phyloP scores from a whole-genome alignment of 1,140 invertebrate genomes.

The Drosophila cardini region DNA sequence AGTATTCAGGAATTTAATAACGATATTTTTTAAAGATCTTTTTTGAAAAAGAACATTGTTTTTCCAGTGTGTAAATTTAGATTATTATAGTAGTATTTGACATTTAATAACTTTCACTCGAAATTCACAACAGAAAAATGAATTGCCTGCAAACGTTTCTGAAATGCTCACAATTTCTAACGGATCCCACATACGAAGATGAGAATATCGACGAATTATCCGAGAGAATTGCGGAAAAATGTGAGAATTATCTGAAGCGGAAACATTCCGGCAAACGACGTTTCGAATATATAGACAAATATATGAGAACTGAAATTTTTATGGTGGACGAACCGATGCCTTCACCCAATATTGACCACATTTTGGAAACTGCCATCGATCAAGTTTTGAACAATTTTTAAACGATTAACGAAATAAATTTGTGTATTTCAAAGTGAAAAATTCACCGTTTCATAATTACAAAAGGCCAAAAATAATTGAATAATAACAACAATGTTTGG shows the following conservation, averaged over 20 bases:
- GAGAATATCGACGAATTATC: constrained; percentile 37
- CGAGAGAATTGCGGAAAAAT: constrained; percentile 28
- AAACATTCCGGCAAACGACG: constrained; percentile 16
- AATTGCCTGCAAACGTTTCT: constrained; percentile 33
- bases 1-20: not conserved
- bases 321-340: constrained; percentile 35
- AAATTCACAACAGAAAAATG: constrained; percentile 27
- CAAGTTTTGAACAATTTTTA: constrained; percentile 9
- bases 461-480: constrained; percentile 11
- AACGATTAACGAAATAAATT: constrained; percentile 5
- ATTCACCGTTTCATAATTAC: constrained; percentile 20
- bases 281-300: constrained; percentile 38
- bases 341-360: constrained; percentile 33
- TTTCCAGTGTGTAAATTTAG: not conserved
- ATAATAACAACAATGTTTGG: constrained; percentile 4
- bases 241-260: constrained; percentile 19
- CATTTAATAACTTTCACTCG: not conserved
- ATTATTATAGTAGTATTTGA: not conserved
- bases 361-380: constrained; percentile 38
- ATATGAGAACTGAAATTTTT: constrained; percentile 37
- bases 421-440: constrained; percentile 1
- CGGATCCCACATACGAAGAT: constrained; percentile 32
- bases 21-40: not conserved
- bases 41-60: constrained; percentile 14
- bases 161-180: constrained; percentile 33